These are phyloP conservation scores for Itoplectis maculator DNA, from an alignment of 2,888 invertebrate species.

Conservation along the genomic window DNA sequence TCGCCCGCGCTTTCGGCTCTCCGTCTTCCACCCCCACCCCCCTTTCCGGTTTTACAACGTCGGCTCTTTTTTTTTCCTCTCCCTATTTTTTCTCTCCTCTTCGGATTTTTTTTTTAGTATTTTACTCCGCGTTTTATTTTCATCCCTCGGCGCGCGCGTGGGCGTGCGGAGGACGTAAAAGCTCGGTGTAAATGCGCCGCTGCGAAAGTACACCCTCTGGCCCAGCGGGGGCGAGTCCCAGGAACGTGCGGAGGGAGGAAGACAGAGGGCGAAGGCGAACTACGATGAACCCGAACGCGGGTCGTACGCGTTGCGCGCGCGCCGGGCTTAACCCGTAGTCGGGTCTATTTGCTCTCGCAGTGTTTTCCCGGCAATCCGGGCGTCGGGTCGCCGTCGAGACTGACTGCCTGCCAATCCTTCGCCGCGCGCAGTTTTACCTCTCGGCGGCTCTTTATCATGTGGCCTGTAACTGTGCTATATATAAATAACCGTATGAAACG, in stretches of 20 bases:
- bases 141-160: slow-evolving; percentile 42
- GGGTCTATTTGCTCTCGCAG: slow-evolving; percentile 44
- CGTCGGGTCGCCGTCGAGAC: slow-evolving; percentile 25
- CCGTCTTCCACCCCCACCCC: slow-evolving; percentile 27
- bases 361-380: slow-evolving; percentile 58
- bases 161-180: slow-evolving; percentile 57
- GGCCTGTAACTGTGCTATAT: slow-evolving; percentile 8
- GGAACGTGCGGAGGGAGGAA: slow-evolving; percentile 12
- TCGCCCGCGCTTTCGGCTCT: slow-evolving; percentile 40
- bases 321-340: slow-evolving; percentile 43
- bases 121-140: slow-evolving; percentile 52
- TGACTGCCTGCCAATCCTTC: slow-evolving; percentile 62
- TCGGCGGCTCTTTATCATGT: slow-evolving; percentile 15
- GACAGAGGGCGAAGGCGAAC: no score
- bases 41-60: slow-evolving; percentile 27
- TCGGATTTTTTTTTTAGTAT: slow-evolving; percentile 27
- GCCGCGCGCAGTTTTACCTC: slow-evolving; percentile 21
- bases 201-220: slow-evolving; percentile 45
- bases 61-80: neutral
- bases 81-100: neutral
- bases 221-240: slow-evolving; percentile 35
- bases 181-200: slow-evolving; percentile 59
- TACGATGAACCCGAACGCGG: slow-evolving; percentile 60
- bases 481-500: slow-evolving; percentile 10
- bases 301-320: slow-evolving; percentile 28